These are phyloP conservation scores for Squalus acanthias DNA, from an alignment of 2,797 vertebrate species.

Conservation along the genomic window DNA sequence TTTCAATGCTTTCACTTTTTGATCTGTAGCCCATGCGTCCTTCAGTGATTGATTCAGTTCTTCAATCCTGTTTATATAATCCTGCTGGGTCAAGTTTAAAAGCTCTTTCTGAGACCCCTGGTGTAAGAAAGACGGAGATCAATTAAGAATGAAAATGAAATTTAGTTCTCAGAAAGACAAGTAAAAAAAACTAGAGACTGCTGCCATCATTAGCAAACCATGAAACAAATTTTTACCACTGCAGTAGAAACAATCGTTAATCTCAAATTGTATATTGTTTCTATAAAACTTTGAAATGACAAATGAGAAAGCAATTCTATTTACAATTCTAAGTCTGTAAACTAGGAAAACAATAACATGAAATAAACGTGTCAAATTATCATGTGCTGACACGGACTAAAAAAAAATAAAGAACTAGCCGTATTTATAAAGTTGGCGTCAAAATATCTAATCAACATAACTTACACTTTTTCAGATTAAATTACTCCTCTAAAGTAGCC, in stretches of 20 bases:
- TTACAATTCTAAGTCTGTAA: background rate
- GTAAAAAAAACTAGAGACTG: background rate
- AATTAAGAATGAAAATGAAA: background rate
- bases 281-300: background rate
- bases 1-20: constrained; percentile 97
- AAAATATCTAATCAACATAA: background rate
- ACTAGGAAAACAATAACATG: background rate
- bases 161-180: background rate
- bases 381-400: background rate
- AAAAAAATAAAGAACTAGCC: background rate
- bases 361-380: background rate
- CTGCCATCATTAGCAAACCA: background rate
- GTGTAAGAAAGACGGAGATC: background rate
- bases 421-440: background rate
- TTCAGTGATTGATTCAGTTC: constrained; percentile 93
- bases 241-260: background rate
- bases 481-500: background rate
- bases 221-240: background rate
- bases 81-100: constrained; percentile 92
- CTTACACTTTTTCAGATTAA: background rate
- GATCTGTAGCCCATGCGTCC: constrained; percentile 93
- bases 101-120: constrained; percentile 93
- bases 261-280: background rate
- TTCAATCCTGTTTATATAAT: constrained; percentile 90
- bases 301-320: too few relatives aligned